Evolutionary conservation across 2,888 invertebrate genomes (phyloP), one percentile per base, ranked within the genome.

Genomic region (Smittia aterrima): DNA sequence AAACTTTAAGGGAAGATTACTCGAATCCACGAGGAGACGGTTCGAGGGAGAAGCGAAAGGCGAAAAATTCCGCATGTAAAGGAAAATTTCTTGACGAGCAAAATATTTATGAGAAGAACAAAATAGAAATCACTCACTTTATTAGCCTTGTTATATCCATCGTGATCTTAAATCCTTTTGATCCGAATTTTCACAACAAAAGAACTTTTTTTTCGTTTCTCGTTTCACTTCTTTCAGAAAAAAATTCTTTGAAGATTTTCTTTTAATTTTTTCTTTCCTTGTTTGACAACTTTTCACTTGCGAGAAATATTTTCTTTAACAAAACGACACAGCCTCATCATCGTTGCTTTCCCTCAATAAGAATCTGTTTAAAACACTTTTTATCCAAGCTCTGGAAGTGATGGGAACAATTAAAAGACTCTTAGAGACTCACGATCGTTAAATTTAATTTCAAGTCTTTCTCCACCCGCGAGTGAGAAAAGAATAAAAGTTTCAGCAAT

Each of bases 131-230:
- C 74, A 78, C 82, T 83, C 80, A 83, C 82, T 81, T 80, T 78
- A 81, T 80, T 79, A 80, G 82, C 82, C 82, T 81, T 78, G 82
- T 81, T 82, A 83, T 81, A 80, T 82, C 81, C 82, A 83, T 82
- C 79, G 78, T 80, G 78, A 76, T 32, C 58, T 58, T n/a, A 67
- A 67, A 67, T 67, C 67, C 67, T 67, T 67, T 40, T 67, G 67
- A 67, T 67, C 67, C 41, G 20, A n/a, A 67, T 40, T 67, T 24
- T 47, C 32, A n/a, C n/a, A n/a, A n/a, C n/a, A n/a, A 32, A 32
- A 32, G 9, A 32, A 6, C 32, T 6, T 9, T n/a, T 47, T 47
- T 47, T 47, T 16, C 53, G n/a, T 11, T 47, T 47, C n/a, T 16
- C 53, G n/a, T 47, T 47, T 47, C 18, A 18, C 53, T 47, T 4